These are phyloP conservation scores for Squalus acanthias DNA, from an alignment of 2,797 vertebrate species.

Conservation along the genomic window DNA sequence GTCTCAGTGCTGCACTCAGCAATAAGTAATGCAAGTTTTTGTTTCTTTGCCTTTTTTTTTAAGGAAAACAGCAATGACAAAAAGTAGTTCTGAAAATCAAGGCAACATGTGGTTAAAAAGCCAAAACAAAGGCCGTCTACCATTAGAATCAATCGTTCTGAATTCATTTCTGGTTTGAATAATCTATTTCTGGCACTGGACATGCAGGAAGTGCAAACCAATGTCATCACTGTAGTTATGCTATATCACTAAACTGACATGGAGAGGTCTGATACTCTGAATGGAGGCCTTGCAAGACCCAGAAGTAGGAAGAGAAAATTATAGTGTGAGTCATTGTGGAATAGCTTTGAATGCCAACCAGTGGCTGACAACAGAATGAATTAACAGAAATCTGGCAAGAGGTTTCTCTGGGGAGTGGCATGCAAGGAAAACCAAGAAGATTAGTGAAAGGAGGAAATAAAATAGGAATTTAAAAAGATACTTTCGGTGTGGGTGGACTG, in stretches of 20 bases:
- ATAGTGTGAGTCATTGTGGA: neutral
- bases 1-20: neutral
- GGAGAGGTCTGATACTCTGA: neutral
- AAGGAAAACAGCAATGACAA: neutral
- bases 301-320: neutral
- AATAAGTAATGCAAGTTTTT: neutral
- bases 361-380: neutral
- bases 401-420: slow-evolving; percentile 17
- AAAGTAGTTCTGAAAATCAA: neutral
- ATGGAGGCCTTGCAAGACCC: neutral
- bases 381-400: neutral
- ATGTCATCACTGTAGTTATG: neutral
- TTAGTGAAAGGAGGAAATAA: neutral
- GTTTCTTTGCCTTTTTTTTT: neutral
- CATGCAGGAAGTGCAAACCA: neutral
- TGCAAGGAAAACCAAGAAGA: neutral
- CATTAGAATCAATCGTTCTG: neutral
- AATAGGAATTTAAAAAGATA: neutral
- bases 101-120: neutral
- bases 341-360: neutral
- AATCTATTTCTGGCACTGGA: neutral
- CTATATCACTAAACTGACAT: neutral
- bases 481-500: too few species aligned
- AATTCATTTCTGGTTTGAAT: neutral
- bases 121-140: neutral